Percentiles rank a stretch among this genome's conserved stretches.
Conservation (phyloP, 2,888 invertebrate genomes). For the Rosalia funebris region DNA sequence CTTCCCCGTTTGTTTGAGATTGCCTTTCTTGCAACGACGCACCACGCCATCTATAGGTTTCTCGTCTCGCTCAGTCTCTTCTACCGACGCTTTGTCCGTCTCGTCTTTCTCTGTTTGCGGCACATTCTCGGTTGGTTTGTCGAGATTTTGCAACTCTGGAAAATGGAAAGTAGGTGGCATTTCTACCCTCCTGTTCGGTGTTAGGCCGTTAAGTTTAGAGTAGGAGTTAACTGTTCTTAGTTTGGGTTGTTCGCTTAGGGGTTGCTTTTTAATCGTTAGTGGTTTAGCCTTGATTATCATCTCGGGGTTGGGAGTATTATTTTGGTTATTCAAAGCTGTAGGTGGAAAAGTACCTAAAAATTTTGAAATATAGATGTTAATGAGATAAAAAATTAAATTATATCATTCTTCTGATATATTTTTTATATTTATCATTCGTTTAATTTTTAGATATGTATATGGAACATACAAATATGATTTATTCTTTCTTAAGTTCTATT, state of each 20-base stretch:
- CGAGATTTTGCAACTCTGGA: conserved; percentile 75
- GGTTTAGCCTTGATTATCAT: conserved; percentile 82
- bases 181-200: conserved; percentile 79
- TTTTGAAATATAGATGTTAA: too few relatives aligned
- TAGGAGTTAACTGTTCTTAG: conserved; percentile 68
- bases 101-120: conserved; percentile 44
- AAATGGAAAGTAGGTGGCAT: conserved; percentile 86
- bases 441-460: too few relatives aligned
- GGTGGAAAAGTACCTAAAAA: conserved; percentile 32
- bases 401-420: too few relatives aligned
- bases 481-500: too few relatives aligned
- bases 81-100: conserved; percentile 49
- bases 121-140: conserved; percentile 55
- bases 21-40: conserved; percentile 81
- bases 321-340: conserved; percentile 56
- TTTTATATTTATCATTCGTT: too few relatives aligned
- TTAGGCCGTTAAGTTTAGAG: conserved; percentile 71
- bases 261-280: conserved; percentile 83
- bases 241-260: conserved; percentile 83
- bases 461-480: too few relatives aligned
- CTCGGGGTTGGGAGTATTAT: conserved; percentile 50
- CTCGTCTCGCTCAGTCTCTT: conserved; percentile 50
- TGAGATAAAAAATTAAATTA: too few relatives aligned
- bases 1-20: conserved; percentile 76
- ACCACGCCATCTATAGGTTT: conserved; percentile 66